Evolutionary conservation across 2,797 vertebrate species (phyloP).

Genomic region (Fistularia tabacaria): DNA sequence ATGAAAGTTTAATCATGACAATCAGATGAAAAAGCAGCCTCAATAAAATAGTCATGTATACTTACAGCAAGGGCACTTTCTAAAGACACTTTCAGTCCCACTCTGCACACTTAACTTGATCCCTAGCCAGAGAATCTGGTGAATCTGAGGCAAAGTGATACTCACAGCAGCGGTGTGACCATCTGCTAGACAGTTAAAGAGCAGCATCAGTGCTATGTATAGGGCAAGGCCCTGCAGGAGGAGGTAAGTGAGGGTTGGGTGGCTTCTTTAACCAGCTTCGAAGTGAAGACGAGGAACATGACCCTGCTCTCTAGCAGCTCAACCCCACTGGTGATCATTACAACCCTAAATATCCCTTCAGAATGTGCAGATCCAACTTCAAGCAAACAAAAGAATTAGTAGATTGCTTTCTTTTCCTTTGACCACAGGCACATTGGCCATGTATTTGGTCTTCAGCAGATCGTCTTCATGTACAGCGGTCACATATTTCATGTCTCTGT

Average conservation of each 20-base stretch:
- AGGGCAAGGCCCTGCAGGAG: constrained; percentile 64
- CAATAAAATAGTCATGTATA: constrained; percentile 15
- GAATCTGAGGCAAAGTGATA: constrained; percentile 76
- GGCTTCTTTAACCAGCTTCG: constrained; percentile 42
- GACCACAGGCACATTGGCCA: background rate
- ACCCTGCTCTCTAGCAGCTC: constrained; percentile 47
- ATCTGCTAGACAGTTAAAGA: constrained; percentile 80
- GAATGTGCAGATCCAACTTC: constrained; percentile 10
- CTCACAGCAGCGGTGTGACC: constrained; percentile 67
- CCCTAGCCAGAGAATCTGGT: constrained; percentile 68
- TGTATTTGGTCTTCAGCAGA: background rate
- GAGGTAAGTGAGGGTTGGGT: constrained; percentile 47
- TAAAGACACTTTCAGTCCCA: constrained; percentile 46
- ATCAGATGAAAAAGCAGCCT: constrained; percentile 8
- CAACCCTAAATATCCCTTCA: background rate
- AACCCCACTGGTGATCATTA: constrained; percentile 22
- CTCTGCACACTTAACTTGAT: constrained; percentile 49
- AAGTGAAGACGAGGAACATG: constrained; percentile 63
- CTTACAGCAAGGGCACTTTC: constrained; percentile 19
- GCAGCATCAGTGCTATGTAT: constrained; percentile 81
- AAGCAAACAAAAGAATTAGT: too few relatives aligned
- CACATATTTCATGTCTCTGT: background rate
- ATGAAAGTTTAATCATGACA: constrained; percentile 29
- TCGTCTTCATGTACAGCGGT: background rate
- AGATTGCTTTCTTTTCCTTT: background rate